A percentile compares a stretch with the other conserved stretches of the same genome.
Evolutionary conservation across 2,888 invertebrate species (phyloP).

Genomic region (Brenthis ino): DNA sequence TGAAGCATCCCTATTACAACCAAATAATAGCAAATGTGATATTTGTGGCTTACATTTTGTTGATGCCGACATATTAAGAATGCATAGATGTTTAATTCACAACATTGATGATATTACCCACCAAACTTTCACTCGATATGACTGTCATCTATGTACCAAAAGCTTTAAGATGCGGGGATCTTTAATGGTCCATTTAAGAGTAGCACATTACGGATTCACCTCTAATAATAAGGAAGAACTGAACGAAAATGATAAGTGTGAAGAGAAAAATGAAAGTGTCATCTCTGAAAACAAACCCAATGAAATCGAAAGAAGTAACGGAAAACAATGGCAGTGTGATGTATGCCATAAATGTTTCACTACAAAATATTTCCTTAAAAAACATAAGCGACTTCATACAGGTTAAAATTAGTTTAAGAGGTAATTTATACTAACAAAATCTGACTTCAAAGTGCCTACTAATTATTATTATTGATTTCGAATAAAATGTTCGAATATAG

Average conservation of each 20-base stretch:
- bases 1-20: conserved; percentile 53
- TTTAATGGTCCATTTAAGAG: conserved; percentile 90
- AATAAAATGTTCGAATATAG: too few species aligned
- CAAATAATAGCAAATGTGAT: conserved; percentile 79
- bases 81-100: conserved; percentile 89
- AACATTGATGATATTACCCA: conserved; percentile 67
- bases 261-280: conserved; percentile 44
- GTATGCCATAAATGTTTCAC: conserved; percentile 92
- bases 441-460: background rate
- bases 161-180: conserved; percentile 92
- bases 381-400: conserved; percentile 93
- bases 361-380: conserved; percentile 94
- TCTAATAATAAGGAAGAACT: conserved; percentile 48
- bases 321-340: conserved; percentile 93
- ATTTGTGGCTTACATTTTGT: conserved; percentile 88
- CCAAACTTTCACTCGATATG: conserved; percentile 75
- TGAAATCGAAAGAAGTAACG: conserved; percentile 74
- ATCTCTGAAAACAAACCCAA: conserved; percentile 48
- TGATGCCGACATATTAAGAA: conserved; percentile 85
- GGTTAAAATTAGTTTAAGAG: conserved; percentile 76
- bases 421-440: conserved; percentile 30
- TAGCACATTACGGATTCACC: conserved; percentile 87
- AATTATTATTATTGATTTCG: too few species aligned
- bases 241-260: conserved; percentile 44
- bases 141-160: conserved; percentile 90